Evolutionary conservation across 2,888 invertebrate species (phyloP).

Genomic region (Melieria crassipennis): DNA sequence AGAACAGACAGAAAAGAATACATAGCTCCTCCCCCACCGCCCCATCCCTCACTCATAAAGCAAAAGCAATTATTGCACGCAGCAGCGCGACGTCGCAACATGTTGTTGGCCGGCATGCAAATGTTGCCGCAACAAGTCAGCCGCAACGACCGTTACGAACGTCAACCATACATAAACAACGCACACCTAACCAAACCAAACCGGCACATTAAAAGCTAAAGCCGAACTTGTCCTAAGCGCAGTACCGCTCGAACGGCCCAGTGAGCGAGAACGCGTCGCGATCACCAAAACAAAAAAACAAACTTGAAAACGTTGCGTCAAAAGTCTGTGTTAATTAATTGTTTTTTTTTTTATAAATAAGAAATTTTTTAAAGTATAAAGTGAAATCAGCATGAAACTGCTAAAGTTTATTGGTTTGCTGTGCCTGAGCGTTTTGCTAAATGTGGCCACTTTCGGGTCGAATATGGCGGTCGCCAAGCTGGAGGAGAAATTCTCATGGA

Average conservation of each 20-base stretch:
- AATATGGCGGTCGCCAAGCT: slow-evolving; percentile 66
- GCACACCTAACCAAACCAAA: slow-evolving; percentile 2
- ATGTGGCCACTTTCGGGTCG: background rate
- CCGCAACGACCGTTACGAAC: slow-evolving; percentile 4
- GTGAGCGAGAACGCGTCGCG: too few species aligned
- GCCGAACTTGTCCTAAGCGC: slow-evolving; percentile 22
- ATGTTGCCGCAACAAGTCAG: slow-evolving; percentile 20
- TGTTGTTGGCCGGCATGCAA: slow-evolving; percentile 15
- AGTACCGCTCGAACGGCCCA: slow-evolving; percentile 4
- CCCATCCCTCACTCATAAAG: background rate
- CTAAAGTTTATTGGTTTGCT: background rate
- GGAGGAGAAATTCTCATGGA: slow-evolving; percentile 76
- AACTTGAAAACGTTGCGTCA: too few species aligned
- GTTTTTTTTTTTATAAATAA: background rate
- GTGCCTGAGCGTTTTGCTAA: background rate
- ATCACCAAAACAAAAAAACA: background rate
- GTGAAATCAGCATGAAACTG: slow-evolving; percentile 11
- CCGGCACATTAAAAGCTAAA: slow-evolving; percentile 31
- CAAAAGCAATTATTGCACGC: background rate
- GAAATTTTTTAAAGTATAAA: background rate
- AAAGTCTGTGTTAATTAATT: too few species aligned
- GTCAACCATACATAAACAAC: background rate
- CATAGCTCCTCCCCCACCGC: too few species aligned
- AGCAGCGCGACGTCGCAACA: slow-evolving; percentile 18
- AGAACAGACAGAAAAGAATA: background rate